phyloP scores from a whole-genome alignment of 2,888 invertebrate genomes.

The Cenopis cana region DNA sequence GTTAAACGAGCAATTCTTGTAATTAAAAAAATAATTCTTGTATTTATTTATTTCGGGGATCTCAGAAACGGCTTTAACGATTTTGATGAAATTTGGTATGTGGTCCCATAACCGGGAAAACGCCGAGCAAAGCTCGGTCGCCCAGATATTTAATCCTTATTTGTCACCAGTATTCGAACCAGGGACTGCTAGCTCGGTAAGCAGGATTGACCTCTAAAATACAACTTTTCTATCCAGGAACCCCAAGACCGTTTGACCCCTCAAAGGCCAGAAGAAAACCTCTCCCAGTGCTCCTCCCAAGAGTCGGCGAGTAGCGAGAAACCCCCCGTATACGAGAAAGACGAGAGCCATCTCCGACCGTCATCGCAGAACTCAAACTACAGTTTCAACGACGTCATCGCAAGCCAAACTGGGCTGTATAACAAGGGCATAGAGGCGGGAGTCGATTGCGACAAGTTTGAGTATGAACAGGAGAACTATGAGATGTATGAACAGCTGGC shows the following conservation, averaged over 20 bases:
- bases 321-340: constrained; percentile 63
- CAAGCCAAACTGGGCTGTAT: constrained; percentile 59
- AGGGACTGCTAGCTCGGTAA: no score
- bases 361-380: constrained; percentile 76
- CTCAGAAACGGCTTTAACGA: no score
- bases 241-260: constrained; percentile 36
- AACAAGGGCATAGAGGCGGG: constrained; percentile 53
- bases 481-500: constrained; percentile 79
- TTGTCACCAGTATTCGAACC: no score
- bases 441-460: constrained; percentile 58
- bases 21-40: no score
- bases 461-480: constrained; percentile 67
- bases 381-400: constrained; percentile 74
- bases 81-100: no score
- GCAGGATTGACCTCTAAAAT: no score
- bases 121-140: no score
- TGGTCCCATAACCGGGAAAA: no score
- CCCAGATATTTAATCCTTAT: no score
- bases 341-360: constrained; percentile 72
- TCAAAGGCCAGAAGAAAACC: constrained; percentile 55
- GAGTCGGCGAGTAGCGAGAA: constrained; percentile 63
- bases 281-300: constrained; percentile 69
- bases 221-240: constrained; percentile 47
- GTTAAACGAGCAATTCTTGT: no score
- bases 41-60: no score